These are phyloP conservation scores for Orchesella flavescens DNA, from an alignment of 2,888 invertebrate species.

Conservation along the genomic window DNA sequence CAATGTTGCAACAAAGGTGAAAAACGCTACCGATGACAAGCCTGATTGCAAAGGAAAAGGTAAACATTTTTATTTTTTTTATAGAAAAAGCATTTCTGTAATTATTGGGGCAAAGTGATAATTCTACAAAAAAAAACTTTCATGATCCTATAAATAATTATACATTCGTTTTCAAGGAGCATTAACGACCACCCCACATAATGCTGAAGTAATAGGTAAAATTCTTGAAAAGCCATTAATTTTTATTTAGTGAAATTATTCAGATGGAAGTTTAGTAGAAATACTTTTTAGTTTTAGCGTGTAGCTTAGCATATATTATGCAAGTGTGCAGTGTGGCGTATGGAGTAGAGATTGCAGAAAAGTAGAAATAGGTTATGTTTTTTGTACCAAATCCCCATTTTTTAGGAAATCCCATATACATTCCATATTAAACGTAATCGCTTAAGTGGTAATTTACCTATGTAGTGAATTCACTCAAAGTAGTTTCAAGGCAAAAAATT, in stretches of 20 bases:
- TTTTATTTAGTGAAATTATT: not conserved
- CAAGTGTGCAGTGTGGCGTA: too few relatives aligned
- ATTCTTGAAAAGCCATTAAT: not conserved
- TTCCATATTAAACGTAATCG: too few relatives aligned
- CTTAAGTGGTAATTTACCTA: too few relatives aligned
- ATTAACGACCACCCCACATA: constrained; percentile 22
- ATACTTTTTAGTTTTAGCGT: too few relatives aligned
- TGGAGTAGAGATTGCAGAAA: too few relatives aligned
- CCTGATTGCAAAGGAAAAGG: constrained; percentile 1
- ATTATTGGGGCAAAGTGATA: not conserved
- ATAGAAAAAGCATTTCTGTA: not conserved
- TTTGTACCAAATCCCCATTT: too few relatives aligned
- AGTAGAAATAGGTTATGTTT: too few relatives aligned
- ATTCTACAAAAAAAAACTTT: not conserved
- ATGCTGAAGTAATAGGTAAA: constrained; percentile 26
- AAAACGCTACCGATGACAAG: constrained; percentile 37
- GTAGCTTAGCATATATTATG: too few relatives aligned
- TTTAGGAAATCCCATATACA: too few relatives aligned
- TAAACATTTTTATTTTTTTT: not conserved
- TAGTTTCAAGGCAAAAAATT: too few relatives aligned
- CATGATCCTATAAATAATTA: not conserved
- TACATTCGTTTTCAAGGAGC: constrained; percentile 2
- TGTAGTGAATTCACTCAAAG: too few relatives aligned
- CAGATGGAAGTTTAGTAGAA: too few relatives aligned
- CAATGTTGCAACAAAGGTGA: constrained; percentile 28